These are phyloP conservation scores for Augiades crinisus DNA, from an alignment of 2,888 invertebrate genomes.

Conservation along the genomic window DNA sequence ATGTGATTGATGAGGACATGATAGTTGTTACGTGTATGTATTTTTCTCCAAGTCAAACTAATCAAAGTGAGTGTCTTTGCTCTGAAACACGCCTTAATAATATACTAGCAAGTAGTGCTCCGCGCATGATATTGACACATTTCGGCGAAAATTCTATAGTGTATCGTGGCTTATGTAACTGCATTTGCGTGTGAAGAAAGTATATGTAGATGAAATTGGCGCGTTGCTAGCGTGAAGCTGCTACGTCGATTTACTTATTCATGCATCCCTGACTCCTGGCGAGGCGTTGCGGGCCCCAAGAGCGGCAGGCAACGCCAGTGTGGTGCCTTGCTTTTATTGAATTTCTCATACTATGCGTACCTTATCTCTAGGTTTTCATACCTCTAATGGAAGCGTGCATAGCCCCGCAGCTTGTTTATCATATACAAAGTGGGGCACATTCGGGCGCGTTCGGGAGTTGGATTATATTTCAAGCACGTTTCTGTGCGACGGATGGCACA, in stretches of 20 bases:
- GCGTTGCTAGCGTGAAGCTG: conserved; percentile 13
- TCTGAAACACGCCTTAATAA: too few species aligned
- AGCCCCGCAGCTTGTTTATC: too few species aligned
- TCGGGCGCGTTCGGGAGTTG: too few species aligned
- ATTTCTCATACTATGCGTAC: neutral
- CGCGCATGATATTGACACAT: neutral
- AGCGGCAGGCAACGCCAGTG: neutral
- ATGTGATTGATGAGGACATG: too few species aligned
- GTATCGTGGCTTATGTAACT: neutral
- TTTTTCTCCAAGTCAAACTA: too few species aligned
- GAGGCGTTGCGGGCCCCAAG: neutral
- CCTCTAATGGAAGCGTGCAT: too few species aligned
- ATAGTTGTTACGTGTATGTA: too few species aligned
- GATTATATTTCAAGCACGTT: too few species aligned
- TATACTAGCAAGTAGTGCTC: neutral
- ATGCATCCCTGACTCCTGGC: conserved; percentile 36
- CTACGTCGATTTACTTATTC: conserved; percentile 36
- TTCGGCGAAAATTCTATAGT: neutral
- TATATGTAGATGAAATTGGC: conserved; percentile 30
- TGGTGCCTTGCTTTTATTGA: neutral
- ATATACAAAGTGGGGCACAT: too few species aligned
- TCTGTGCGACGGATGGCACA: too few species aligned
- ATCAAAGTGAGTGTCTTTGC: too few species aligned
- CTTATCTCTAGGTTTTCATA: too few species aligned
- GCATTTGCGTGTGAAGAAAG: neutral